Evolutionary conservation across 2,888 invertebrate species (phyloP).

Genomic region (Chorisops tibialis): DNA sequence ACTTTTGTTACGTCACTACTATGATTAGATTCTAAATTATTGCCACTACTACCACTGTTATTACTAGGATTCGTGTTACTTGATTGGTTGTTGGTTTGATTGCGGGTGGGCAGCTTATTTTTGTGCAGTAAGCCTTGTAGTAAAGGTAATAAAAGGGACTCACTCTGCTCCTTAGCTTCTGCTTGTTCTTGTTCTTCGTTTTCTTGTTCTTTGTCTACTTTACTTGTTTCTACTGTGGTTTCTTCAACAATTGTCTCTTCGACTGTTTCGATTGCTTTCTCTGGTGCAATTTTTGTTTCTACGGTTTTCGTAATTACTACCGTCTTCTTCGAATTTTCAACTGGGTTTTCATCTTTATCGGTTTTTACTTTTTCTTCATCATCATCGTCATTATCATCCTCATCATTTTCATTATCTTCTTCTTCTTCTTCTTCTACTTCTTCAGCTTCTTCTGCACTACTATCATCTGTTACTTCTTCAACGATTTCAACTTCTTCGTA

Average conservation of each 20-base stretch:
- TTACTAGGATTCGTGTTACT: constrained; percentile 30
- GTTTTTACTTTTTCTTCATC: constrained; percentile 31
- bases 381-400: constrained; percentile 5
- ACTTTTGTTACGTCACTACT: constrained; percentile 17
- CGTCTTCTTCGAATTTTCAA: background rate
- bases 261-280: constrained; percentile 25
- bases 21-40: constrained; percentile 22
- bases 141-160: constrained; percentile 69
- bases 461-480: constrained; percentile 26
- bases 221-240: constrained; percentile 27
- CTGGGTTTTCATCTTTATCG: constrained; percentile 10
- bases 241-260: constrained; percentile 9
- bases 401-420: constrained; percentile 49
- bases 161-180: constrained; percentile 57
- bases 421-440: constrained; percentile 39
- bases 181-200: constrained; percentile 13
- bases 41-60: constrained; percentile 22
- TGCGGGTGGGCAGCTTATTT: constrained; percentile 38
- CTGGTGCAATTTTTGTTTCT: constrained; percentile 9
- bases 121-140: constrained; percentile 63
- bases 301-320: background rate
- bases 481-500: constrained; percentile 19
- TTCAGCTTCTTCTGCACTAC: constrained; percentile 17
- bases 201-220: background rate
- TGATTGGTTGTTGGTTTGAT: constrained; percentile 27